phyloP scores from a whole-genome alignment of 1,140 invertebrate species.

The Cydia strobilella region DNA sequence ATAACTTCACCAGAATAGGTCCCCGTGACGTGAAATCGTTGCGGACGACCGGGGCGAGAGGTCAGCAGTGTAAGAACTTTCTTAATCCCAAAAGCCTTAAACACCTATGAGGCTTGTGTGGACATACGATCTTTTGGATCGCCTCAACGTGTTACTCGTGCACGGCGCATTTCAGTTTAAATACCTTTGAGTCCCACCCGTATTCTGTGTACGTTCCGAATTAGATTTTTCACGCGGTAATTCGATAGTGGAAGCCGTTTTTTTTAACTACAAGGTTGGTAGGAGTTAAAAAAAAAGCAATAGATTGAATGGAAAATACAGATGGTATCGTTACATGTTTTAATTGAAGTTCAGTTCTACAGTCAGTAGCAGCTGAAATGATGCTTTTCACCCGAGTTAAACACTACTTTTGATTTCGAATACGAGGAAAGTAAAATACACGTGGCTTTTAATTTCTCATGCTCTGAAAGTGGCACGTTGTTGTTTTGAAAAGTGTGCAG shows the following conservation, averaged over 20 bases:
- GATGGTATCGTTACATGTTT: not conserved
- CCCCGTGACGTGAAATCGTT: constrained; percentile 17
- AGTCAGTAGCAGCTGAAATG: too few species aligned
- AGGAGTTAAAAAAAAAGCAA: not conserved
- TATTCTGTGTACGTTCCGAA: constrained; percentile 14
- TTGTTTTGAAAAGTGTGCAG: too few species aligned
- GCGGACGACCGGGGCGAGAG: constrained; percentile 3
- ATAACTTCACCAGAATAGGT: constrained; percentile 26
- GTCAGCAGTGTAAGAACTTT: constrained; percentile 2
- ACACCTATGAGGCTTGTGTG: not conserved
- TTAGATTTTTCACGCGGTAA: constrained; percentile 26
- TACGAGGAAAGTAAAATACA: too few species aligned
- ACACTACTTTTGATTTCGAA: too few species aligned
- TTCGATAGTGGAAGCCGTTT: constrained; percentile 12
- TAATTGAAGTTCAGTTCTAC: not conserved
- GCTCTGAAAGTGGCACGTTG: too few species aligned
- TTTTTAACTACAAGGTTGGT: not conserved
- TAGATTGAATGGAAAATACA: not conserved
- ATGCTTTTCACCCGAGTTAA: too few species aligned
- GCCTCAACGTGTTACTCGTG: not conserved
- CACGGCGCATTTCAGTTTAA: constrained; percentile 22
- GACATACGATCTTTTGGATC: not conserved
- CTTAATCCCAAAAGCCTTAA: not conserved
- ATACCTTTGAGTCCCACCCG: constrained; percentile 23
- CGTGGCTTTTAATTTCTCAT: too few species aligned